phyloP scores from a whole-genome alignment of 2,113 vertebrate genomes.

The Mormoops blainvillei region DNA sequence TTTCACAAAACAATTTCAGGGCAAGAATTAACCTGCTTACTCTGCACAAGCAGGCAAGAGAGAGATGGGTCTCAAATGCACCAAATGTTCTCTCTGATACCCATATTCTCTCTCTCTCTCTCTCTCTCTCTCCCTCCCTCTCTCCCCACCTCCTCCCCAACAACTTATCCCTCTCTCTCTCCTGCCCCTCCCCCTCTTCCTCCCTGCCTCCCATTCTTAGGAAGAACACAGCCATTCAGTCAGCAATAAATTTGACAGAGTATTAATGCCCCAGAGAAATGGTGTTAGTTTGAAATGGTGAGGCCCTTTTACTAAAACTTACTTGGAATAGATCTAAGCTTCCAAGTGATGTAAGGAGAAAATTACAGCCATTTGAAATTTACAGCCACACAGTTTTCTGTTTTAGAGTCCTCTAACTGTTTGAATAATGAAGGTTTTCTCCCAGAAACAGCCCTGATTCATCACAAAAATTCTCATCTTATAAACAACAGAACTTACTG shows the following conservation, averaged over 20 bases:
- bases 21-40: slow-evolving; percentile 25
- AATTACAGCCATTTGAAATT: neutral
- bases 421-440: neutral
- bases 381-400: neutral
- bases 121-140: accelerated
- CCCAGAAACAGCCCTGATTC: neutral
- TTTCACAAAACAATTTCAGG: slow-evolving; percentile 35
- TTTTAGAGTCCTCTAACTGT: neutral
- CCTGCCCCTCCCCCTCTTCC: no score
- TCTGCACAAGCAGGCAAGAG: neutral
- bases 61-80: neutral
- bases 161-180: no score
- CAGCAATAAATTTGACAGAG: neutral
- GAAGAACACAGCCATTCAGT: neutral
- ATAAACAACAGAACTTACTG: neutral
- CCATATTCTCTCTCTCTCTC: neutral
- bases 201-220: neutral
- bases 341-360: neutral
- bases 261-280: neutral
- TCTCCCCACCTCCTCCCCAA: accelerated
- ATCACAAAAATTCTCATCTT: neutral
- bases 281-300: neutral
- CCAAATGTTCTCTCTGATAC: neutral
- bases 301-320: slow-evolving; percentile 13
- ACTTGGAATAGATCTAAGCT: neutral